Percentiles rank a stretch among this genome's conserved stretches.
These are phyloP conservation scores for Coptodon rendalli DNA, from an alignment of 2,113 vertebrate species.

Conservation along the genomic window DNA sequence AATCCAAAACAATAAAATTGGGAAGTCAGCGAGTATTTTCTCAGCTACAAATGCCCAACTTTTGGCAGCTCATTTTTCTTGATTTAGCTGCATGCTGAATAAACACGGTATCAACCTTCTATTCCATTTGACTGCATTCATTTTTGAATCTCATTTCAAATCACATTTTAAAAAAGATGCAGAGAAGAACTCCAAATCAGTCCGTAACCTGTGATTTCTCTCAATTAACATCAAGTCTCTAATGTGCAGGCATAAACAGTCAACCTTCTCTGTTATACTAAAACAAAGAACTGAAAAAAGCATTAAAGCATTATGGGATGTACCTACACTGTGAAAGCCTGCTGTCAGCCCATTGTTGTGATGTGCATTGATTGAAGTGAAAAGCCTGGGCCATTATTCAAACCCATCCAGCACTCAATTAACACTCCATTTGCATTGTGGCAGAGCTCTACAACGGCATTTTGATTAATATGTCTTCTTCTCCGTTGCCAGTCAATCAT, in stretches of 20 bases:
- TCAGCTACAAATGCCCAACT: neutral
- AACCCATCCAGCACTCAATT: constrained; percentile 71
- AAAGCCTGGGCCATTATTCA: constrained; percentile 66
- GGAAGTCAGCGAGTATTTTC: neutral
- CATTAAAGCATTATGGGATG: constrained; percentile 26
- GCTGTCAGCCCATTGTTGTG: constrained; percentile 58
- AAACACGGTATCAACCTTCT: neutral
- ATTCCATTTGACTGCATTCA: neutral
- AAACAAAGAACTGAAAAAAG: constrained; percentile 16
- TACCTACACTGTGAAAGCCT: constrained; percentile 27
- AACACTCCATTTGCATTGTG: constrained; percentile 73
- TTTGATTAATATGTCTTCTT: constrained; percentile 67
- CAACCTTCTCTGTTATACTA: neutral
- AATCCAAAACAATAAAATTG: neutral
- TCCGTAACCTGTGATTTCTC: constrained; percentile 14
- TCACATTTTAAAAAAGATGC: constrained; percentile 5
- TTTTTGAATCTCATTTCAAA: constrained; percentile 16
- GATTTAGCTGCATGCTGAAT: constrained; percentile 12
- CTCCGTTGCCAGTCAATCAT: constrained; percentile 70
- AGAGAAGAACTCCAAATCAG: neutral
- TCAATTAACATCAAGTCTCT: constrained; percentile 11
- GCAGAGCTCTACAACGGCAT: constrained; percentile 40
- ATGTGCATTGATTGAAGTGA: constrained; percentile 65
- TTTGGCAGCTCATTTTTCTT: constrained; percentile 15
- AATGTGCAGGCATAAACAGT: constrained; percentile 1